Conservation (phyloP, 2,797 vertebrate species). For the Poeciliopsis gracilis region DNA sequence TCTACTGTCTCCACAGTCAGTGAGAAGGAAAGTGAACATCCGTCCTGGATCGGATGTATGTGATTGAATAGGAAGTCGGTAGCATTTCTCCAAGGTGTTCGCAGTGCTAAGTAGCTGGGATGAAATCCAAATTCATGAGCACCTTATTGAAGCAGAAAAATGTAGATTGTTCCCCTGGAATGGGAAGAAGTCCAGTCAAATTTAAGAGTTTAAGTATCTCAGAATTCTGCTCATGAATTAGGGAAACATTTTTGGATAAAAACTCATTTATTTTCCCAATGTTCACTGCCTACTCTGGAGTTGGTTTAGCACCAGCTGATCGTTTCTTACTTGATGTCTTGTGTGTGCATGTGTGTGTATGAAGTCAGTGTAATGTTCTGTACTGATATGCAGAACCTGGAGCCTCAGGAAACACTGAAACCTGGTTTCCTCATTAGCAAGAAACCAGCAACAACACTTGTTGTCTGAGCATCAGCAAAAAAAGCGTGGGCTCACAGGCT, state of each 20-base stretch:
- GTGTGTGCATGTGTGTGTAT: not conserved
- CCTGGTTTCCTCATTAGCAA: not conserved
- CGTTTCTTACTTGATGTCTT: not conserved
- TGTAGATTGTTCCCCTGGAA: not conserved
- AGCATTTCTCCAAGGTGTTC: too few species aligned
- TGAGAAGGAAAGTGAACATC: too few species aligned
- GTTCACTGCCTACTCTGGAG: not conserved
- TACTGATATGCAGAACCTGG: not conserved
- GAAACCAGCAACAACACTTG: constrained; percentile 11
- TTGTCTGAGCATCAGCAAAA: constrained; percentile 13
- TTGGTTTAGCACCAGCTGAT: not conserved
- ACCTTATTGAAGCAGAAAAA: not conserved
- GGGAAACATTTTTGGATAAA: not conserved
- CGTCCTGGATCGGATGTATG: too few species aligned
- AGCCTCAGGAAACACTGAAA: constrained; percentile 2
- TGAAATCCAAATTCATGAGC: not conserved
- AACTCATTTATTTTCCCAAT: not conserved
- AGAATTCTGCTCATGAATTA: not conserved
- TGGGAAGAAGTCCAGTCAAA: not conserved
- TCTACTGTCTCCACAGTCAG: too few species aligned
- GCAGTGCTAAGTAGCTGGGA: not conserved
- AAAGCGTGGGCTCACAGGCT: constrained; percentile 17
- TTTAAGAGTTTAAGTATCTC: not conserved
- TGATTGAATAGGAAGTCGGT: too few species aligned
- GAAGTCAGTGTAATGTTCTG: not conserved